Evolutionary conservation across 1,140 invertebrate species (phyloP), one percentile per base, ranked within the genome.

Genomic region (Latrodectus geometricus): DNA sequence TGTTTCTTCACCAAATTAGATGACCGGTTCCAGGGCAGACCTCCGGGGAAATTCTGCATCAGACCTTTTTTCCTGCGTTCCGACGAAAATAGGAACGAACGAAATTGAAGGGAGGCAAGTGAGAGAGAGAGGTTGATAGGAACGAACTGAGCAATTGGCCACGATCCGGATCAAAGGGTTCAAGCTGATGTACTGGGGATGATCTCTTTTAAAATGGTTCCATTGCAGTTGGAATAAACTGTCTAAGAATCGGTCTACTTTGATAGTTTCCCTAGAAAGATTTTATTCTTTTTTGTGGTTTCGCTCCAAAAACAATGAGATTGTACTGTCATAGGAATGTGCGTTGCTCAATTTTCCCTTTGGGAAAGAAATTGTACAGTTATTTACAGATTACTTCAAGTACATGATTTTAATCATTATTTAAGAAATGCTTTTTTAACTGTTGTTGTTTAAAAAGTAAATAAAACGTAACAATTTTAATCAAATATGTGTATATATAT

Each of bases 1-100:
- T 50, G 72, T 74, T 74, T 74, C 72, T 74, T 74, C 72, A 74
- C 72, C 72, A 74, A 74, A 74, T 74, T 74, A 74, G 72, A 74
- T 74, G 52, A 76, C 74, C 74, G 20, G 52, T 61, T 17, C 74
- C 21, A 35, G 21, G 21, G 35, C 74, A 76, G 50, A 76, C 52
- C 52, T 61, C 74, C 11, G 23, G 74, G 52, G 21, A 76, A 61
- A 65, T 61, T 35, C 21, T 9, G 11, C 52, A n/a, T 74, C 48
- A 20, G 20, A 50, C 20, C 50, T 52, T n/a, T 50, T 9, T 9
- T 50, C 4, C 49, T 9, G 12, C 9, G 72, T 17, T 50, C 48
- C 8, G 17, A n/a, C 9, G 72, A 9, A 12, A 9, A 50, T n/a
- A 49, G 70, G 8, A n/a, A 20, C 0, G 48, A 9, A 4, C 49